Evolutionary conservation across 2,113 vertebrate species (phyloP).

Genomic region (Podarcis cretensis): DNA sequence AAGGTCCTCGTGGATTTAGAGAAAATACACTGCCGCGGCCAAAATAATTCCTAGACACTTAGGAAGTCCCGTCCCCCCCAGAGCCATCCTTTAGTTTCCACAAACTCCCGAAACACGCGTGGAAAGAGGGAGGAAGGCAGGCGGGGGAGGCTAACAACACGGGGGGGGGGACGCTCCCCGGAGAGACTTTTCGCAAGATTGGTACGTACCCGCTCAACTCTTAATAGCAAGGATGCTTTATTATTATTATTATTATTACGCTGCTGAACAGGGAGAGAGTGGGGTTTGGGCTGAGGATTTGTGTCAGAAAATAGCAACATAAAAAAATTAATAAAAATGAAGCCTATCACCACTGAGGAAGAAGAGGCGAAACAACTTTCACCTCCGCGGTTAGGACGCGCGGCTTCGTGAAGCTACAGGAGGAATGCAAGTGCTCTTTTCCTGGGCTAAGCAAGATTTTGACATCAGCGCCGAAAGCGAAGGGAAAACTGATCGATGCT

Average conservation of each 20-base stretch:
- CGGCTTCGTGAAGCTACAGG: constrained; percentile 66
- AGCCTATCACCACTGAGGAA: constrained; percentile 36
- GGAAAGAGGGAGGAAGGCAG: constrained; percentile 44
- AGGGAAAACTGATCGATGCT: background rate
- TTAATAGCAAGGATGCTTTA: constrained; percentile 23
- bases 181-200: constrained; percentile 35
- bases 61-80: constrained; percentile 56
- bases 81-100: constrained; percentile 70
- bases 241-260: too few relatives aligned
- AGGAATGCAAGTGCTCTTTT: constrained; percentile 61
- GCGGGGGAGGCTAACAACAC: background rate
- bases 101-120: constrained; percentile 56
- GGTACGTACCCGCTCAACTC: constrained; percentile 30
- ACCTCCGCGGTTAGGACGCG: constrained; percentile 58
- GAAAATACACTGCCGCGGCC: constrained; percentile 63
- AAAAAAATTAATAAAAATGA: constrained; percentile 45
- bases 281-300: background rate
- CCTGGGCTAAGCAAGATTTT: background rate
- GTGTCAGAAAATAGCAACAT: constrained; percentile 51
- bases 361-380: constrained; percentile 70
- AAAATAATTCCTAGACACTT: constrained; percentile 67
- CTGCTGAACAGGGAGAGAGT: background rate
- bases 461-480: background rate
- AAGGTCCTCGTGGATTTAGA: constrained; percentile 48
- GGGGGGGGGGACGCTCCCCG: too few relatives aligned